Evolutionary conservation across 2,797 vertebrate species (phyloP).

Genomic region (Halcyon chelicuti): DNA sequence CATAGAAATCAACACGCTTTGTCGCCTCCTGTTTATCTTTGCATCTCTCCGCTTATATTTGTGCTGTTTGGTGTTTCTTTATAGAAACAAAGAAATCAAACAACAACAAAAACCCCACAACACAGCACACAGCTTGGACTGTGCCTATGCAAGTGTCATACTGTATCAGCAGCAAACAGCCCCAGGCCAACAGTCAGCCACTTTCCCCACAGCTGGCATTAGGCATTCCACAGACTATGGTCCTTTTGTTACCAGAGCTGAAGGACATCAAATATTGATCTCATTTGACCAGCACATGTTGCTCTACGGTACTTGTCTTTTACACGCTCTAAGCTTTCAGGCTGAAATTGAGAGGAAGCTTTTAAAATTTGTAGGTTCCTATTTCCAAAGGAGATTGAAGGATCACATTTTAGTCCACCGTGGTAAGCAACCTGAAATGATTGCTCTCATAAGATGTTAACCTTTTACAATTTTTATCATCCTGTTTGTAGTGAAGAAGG

Average conservation of each 20-base stretch:
- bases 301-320: neutral
- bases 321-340: neutral
- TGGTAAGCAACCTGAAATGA: neutral
- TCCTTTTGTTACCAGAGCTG: conserved; percentile 33
- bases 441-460: neutral
- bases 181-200: conserved; percentile 30
- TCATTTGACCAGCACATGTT: conserved; percentile 32
- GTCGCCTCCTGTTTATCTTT: neutral
- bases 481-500: neutral
- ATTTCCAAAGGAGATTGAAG: neutral
- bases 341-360: neutral
- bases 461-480: neutral
- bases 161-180: neutral
- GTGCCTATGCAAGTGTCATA: neutral
- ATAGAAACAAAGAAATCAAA: neutral
- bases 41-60: neutral
- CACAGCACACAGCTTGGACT: neutral
- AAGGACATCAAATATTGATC: conserved; percentile 15
- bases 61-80: neutral
- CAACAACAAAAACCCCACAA: neutral
- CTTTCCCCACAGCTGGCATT: conserved; percentile 1
- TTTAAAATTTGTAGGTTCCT: neutral
- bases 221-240: conserved; percentile 18
- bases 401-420: neutral
- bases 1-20: neutral